Percentiles rank a stretch among this genome's conserved stretches.
These are phyloP conservation scores for Nowickia ferox DNA, from an alignment of 2,888 invertebrate species.

Conservation along the genomic window DNA sequence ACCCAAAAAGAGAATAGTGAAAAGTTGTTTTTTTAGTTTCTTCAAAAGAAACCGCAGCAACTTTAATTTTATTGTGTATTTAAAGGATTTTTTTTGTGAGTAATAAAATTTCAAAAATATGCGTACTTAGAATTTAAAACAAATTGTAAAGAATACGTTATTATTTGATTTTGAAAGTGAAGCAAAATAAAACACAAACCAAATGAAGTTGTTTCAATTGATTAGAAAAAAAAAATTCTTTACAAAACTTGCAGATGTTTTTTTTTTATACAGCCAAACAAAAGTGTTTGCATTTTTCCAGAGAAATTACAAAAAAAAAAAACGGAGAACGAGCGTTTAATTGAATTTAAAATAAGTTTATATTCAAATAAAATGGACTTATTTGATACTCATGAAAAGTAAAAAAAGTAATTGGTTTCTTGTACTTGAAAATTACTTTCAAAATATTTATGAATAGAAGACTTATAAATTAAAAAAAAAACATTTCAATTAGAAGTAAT, in stretches of 20 bases:
- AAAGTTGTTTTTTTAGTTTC: neutral
- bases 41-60: slow-evolving; percentile 22
- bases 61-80: slow-evolving; percentile 15
- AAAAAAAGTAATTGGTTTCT: no score
- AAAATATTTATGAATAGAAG: no score
- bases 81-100: slow-evolving; percentile 7
- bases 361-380: no score
- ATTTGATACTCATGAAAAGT: no score
- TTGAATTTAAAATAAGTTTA: no score
- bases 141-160: slow-evolving; percentile 7
- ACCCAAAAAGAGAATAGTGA: neutral
- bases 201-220: neutral
- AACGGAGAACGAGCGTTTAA: no score
- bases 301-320: no score
- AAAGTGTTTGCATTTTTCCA: neutral
- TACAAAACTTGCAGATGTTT: neutral
- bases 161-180: neutral
- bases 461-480: no score
- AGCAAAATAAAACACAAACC: neutral
- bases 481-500: no score
- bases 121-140: slow-evolving; percentile 1
- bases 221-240: neutral
- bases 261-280: neutral
- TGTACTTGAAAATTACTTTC: no score
- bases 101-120: neutral